Percentiles rank a stretch among this genome's conserved stretches.
These are phyloP conservation scores for Lepidothrix coronata DNA, from an alignment of 2,113 vertebrate species.

Conservation along the genomic window DNA sequence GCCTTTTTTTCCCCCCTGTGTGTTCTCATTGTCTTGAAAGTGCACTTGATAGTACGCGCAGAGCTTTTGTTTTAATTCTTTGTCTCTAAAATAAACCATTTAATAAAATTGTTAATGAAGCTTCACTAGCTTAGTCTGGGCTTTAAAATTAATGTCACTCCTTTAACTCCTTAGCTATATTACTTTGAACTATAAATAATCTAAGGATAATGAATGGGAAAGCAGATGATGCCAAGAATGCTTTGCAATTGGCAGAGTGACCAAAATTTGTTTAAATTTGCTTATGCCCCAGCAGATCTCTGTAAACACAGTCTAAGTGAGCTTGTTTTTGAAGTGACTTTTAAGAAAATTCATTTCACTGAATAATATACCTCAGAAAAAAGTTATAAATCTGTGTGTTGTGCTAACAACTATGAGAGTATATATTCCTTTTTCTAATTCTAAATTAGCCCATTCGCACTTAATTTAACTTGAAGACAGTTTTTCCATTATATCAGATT, in stretches of 20 bases:
- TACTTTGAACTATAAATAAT: neutral
- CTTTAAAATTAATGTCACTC: neutral
- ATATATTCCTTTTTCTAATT: neutral
- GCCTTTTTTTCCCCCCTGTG: rapidly evolving
- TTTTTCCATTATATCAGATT: neutral
- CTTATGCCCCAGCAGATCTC: neutral
- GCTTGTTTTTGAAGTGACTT: neutral
- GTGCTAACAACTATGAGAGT: neutral
- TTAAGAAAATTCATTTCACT: neutral
- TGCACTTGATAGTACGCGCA: neutral
- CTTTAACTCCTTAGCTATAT: neutral
- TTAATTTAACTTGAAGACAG: neutral
- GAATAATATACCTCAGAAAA: neutral
- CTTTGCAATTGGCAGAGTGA: neutral
- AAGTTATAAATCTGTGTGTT: neutral
- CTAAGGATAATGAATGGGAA: neutral
- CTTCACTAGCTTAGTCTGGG: neutral
- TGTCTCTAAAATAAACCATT: neutral
- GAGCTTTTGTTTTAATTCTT: neutral
- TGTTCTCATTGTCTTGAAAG: neutral
- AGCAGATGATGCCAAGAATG: neutral
- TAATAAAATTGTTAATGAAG: neutral
- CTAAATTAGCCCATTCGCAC: neutral
- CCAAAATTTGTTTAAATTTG: neutral
- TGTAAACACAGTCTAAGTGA: neutral